Conservation (phyloP, 1,140 invertebrate genomes). For the Eupristina koningsbergeri region DNA sequence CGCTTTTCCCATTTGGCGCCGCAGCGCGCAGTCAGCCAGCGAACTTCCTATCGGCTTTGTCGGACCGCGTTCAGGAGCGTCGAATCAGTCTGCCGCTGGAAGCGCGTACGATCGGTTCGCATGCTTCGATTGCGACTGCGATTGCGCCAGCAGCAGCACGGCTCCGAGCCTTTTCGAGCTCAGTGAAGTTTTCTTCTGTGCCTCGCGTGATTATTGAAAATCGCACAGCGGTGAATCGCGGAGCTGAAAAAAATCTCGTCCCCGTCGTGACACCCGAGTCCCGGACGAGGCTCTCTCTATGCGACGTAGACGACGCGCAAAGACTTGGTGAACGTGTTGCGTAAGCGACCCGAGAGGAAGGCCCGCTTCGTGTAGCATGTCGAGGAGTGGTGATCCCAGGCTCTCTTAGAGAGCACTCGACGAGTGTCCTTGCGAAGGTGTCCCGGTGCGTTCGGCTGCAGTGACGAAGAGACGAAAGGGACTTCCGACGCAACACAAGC, state of each 20-base stretch:
- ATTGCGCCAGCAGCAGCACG: neutral
- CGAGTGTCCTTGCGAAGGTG: too few relatives aligned
- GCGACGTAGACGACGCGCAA: too few relatives aligned
- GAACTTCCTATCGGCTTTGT: neutral
- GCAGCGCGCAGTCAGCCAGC: neutral
- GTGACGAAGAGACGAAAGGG: neutral
- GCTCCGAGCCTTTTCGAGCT: neutral
- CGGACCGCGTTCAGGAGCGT: neutral
- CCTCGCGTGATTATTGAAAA: too few relatives aligned
- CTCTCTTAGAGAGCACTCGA: neutral
- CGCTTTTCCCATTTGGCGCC: conserved; percentile 6
- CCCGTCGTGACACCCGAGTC: too few relatives aligned
- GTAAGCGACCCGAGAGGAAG: neutral
- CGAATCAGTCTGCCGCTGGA: conserved; percentile 68
- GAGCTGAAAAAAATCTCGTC: too few relatives aligned
- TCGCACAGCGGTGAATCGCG: too few relatives aligned
- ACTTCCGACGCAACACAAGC: too few relatives aligned
- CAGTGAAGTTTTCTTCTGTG: neutral
- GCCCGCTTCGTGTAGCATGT: neutral
- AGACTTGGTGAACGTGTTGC: too few relatives aligned
- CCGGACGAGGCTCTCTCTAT: neutral
- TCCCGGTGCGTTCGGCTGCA: neutral
- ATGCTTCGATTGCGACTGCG: conserved; percentile 57
- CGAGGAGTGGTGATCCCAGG: neutral
- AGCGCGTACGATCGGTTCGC: conserved; percentile 66